Percentiles rank a stretch among this genome's conserved stretches.
Conservation (phyloP, 1,140 invertebrate genomes). For the Megathymus violae region DNA sequence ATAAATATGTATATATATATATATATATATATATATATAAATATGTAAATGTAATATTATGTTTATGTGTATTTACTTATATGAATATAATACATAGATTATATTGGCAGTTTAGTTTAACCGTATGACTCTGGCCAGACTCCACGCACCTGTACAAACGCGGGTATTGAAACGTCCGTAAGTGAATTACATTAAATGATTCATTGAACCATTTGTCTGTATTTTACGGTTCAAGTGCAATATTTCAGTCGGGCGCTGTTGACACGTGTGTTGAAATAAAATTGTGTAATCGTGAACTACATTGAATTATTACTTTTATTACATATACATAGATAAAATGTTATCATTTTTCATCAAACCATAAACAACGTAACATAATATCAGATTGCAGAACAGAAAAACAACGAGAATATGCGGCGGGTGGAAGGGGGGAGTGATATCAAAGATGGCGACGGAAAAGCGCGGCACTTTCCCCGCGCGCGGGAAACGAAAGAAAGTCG, state of each 20-base stretch:
- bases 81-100: too few relatives aligned
- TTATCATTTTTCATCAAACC: too few relatives aligned
- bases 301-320: too few relatives aligned
- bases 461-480: constrained; percentile 77
- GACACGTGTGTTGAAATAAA: background rate
- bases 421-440: constrained; percentile 41
- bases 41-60: too few relatives aligned
- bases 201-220: constrained; percentile 15
- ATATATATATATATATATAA: too few relatives aligned
- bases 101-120: background rate
- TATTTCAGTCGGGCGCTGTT: constrained; percentile 1
- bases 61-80: too few relatives aligned
- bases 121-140: background rate
- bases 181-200: constrained; percentile 9
- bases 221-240: constrained; percentile 22
- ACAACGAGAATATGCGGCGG: constrained; percentile 30
- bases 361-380: background rate
- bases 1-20: too few relatives aligned
- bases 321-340: too few relatives aligned
- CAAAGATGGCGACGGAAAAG: constrained; percentile 81
- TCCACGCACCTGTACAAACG: constrained; percentile 24
- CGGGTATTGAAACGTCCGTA: constrained; percentile 6
- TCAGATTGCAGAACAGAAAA: constrained; percentile 8
- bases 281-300: background rate
- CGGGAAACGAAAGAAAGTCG: constrained; percentile 80